These are phyloP conservation scores for Nematolebias whitei DNA, from an alignment of 2,113 vertebrate genomes.

Conservation along the genomic window DNA sequence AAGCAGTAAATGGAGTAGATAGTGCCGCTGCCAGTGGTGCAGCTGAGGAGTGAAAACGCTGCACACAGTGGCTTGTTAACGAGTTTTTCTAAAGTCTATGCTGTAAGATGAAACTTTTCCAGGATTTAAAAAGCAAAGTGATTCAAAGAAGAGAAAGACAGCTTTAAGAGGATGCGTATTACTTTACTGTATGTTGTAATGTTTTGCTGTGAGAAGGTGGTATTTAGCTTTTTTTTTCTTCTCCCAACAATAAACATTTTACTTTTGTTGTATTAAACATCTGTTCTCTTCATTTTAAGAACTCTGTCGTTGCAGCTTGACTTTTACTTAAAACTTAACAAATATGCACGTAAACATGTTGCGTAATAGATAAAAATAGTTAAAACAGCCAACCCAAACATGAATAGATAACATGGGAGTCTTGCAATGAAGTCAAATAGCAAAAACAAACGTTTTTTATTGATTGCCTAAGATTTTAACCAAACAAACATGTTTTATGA, in stretches of 20 bases:
- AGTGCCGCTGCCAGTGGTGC: constrained; percentile 29
- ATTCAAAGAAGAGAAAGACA: constrained; percentile 26
- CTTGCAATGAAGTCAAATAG: background rate
- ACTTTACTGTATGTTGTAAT: constrained; percentile 30
- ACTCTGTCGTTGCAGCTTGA: background rate
- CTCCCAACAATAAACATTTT: constrained; percentile 59
- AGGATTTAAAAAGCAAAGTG: constrained; percentile 19
- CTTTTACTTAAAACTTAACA: background rate
- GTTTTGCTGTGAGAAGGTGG: constrained; percentile 33
- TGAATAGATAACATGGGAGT: too few relatives aligned
- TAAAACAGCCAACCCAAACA: background rate
- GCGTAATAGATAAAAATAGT: background rate
- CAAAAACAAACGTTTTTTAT: background rate
- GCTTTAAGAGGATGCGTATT: constrained; percentile 17
- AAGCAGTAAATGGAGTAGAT: constrained; percentile 34
- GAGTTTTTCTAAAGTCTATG: constrained; percentile 41
- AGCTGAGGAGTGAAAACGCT: constrained; percentile 44
- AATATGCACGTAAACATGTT: background rate
- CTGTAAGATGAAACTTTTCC: constrained; percentile 50
- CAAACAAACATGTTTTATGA: too few relatives aligned
- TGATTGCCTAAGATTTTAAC: background rate
- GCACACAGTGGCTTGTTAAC: constrained; percentile 9
- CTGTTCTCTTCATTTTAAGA: background rate
- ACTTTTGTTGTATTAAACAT: constrained; percentile 18
- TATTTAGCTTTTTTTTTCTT: constrained; percentile 17